These are phyloP conservation scores for Aphelenchoides avenae DNA, from an alignment of 1,140 invertebrate genomes.

Conservation along the genomic window DNA sequence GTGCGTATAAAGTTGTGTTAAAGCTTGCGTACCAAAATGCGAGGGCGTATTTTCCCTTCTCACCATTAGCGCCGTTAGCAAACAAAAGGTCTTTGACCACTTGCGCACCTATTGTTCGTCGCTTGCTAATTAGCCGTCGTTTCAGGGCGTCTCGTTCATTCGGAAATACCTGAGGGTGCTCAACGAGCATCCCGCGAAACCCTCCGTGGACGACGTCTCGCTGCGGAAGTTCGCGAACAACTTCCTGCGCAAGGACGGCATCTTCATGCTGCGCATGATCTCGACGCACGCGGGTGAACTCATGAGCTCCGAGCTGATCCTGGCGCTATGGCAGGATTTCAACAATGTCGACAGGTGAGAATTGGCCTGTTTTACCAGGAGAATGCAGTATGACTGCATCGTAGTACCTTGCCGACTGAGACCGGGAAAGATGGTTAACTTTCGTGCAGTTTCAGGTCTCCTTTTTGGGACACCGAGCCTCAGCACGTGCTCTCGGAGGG, in stretches of 20 bases:
- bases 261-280: constrained; percentile 54
- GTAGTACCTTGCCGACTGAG: too few relatives aligned
- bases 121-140: neutral
- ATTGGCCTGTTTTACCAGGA: too few relatives aligned
- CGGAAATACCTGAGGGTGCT: constrained; percentile 59
- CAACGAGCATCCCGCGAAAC: constrained; percentile 55
- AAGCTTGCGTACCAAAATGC: neutral
- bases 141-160: constrained; percentile 54
- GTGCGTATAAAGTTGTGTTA: neutral
- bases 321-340: constrained; percentile 59
- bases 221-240: constrained; percentile 56
- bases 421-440: too few relatives aligned
- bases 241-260: constrained; percentile 57
- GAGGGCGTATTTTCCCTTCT: neutral
- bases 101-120: too few relatives aligned
- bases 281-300: constrained; percentile 57
- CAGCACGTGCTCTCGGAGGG: too few relatives aligned
- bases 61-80: neutral
- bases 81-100: neutral
- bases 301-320: constrained; percentile 56
- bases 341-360: constrained; percentile 58
- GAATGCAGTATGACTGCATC: too few relatives aligned
- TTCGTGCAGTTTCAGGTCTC: too few relatives aligned
- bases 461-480: too few relatives aligned
- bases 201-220: constrained; percentile 56